Evolutionary conservation across 1,140 invertebrate species (phyloP).

Genomic region (Melipona quadrifasciata): DNA sequence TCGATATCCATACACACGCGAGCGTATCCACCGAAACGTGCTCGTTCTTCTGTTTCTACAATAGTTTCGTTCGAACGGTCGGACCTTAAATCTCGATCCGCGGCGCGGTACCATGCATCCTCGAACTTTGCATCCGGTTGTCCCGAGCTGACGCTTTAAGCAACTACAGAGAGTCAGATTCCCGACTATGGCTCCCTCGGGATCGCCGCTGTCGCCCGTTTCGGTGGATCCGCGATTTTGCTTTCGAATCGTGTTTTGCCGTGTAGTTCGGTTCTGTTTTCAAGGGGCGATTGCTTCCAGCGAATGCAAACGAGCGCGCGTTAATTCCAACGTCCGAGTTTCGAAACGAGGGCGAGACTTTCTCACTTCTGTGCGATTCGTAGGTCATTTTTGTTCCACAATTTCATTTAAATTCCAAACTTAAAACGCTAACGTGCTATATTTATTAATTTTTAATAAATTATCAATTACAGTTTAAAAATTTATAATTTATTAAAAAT

Average conservation of each 20-base stretch:
- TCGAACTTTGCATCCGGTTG: slow-evolving; percentile 47
- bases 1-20: slow-evolving; percentile 33
- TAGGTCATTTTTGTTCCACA: no score
- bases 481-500: no score
- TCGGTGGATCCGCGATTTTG: neutral
- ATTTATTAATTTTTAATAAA: no score
- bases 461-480: no score
- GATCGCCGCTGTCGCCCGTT: slow-evolving; percentile 1
- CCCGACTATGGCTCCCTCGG: slow-evolving; percentile 30
- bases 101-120: slow-evolving; percentile 32
- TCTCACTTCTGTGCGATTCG: no score
- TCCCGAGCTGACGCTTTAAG: slow-evolving; percentile 46
- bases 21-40: neutral
- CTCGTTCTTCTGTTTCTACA: neutral
- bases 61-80: neutral
- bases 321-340: neutral
- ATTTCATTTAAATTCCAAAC: no score
- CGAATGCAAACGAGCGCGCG: neutral
- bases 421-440: no score
- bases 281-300: no score
- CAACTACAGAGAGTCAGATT: slow-evolving; percentile 34
- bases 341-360: neutral
- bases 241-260: neutral
- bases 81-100: slow-evolving; percentile 53
- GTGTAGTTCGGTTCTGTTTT: neutral